Evolutionary conservation across 2,888 invertebrate genomes (phyloP).

Genomic region (Drosophila monieri): DNA sequence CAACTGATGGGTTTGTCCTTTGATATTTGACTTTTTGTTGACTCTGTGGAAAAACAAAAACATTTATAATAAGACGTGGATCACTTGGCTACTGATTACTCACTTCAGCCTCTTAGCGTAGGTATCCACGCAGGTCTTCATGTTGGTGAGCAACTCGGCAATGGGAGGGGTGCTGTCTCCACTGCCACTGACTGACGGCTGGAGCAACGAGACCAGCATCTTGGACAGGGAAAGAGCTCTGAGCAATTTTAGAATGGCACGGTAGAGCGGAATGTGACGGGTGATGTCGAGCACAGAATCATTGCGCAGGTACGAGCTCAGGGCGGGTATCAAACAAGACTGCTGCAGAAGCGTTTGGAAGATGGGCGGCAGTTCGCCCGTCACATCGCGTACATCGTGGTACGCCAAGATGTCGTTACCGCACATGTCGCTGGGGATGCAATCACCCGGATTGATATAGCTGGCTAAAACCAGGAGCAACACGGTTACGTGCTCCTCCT

Average conservation of each 20-base stretch:
- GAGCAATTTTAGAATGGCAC: conserved; percentile 92
- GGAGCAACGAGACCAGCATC: conserved; percentile 87
- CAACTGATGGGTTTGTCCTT: conserved; percentile 83
- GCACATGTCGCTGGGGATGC: conserved; percentile 83
- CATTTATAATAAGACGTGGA: neutral
- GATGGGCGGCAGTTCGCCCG: conserved; percentile 87
- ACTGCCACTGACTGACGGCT: conserved; percentile 85
- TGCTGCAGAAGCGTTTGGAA: conserved; percentile 91
- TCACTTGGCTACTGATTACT: conserved; percentile 59
- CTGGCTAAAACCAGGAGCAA: conserved; percentile 92
- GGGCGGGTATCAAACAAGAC: conserved; percentile 93
- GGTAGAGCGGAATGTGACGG: conserved; percentile 96
- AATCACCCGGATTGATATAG: conserved; percentile 91
- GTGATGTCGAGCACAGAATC: conserved; percentile 99
- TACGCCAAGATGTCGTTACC: conserved; percentile 82
- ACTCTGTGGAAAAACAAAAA: conserved; percentile 83
- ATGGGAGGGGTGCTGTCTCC: conserved; percentile 87
- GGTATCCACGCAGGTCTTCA: conserved; percentile 96
- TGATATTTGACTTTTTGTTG: conserved; percentile 86
- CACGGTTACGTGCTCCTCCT: conserved; percentile 97
- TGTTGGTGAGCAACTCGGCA: conserved; percentile 91
- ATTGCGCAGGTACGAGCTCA: conserved; percentile 95
- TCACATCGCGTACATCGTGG: conserved; percentile 83
- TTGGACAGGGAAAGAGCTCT: conserved; percentile 89
- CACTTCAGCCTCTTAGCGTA: conserved; percentile 94